Percentiles rank a stretch among this genome's conserved stretches.
Evolutionary conservation across 2,888 invertebrate species (phyloP).

Genomic region (Agrochola lychnidis): DNA sequence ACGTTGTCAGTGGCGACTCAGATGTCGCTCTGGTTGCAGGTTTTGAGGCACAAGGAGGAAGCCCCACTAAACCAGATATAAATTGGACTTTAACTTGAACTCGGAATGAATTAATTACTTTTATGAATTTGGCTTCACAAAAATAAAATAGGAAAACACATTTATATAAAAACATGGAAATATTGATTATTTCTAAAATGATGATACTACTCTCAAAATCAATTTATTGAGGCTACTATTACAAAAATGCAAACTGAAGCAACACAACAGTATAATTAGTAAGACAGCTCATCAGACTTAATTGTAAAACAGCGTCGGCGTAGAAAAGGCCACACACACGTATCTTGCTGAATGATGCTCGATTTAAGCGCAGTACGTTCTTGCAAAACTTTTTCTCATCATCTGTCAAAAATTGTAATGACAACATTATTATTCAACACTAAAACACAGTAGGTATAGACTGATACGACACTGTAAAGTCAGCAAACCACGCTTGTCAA

Average conservation of each 20-base stretch:
- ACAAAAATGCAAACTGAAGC: conserved; percentile 19
- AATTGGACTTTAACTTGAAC: too few relatives aligned
- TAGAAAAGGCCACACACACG: not conserved
- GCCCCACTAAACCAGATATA: too few relatives aligned
- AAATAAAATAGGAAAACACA: too few relatives aligned
- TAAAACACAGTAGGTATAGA: not conserved
- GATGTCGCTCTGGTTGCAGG: too few relatives aligned
- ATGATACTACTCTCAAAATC: not conserved
- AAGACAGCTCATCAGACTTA: conserved; percentile 1
- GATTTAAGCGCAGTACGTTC: conserved; percentile 21
- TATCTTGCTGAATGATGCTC: conserved; percentile 23
- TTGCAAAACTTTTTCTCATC: conserved; percentile 6
- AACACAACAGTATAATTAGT: not conserved
- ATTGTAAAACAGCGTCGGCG: not conserved
- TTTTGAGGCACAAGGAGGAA: too few relatives aligned
- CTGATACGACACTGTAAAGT: not conserved
- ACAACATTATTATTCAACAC: not conserved
- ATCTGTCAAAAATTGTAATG: not conserved
- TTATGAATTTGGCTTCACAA: too few relatives aligned
- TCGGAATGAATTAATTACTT: too few relatives aligned
- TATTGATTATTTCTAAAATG: too few relatives aligned
- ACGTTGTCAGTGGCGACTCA: too few relatives aligned
- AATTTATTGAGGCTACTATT: not conserved
- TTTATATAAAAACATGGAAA: too few relatives aligned
- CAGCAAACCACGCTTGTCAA: not conserved